These are phyloP conservation scores for Octodon degus DNA, from an alignment of 2,113 vertebrate genomes.

Conservation along the genomic window DNA sequence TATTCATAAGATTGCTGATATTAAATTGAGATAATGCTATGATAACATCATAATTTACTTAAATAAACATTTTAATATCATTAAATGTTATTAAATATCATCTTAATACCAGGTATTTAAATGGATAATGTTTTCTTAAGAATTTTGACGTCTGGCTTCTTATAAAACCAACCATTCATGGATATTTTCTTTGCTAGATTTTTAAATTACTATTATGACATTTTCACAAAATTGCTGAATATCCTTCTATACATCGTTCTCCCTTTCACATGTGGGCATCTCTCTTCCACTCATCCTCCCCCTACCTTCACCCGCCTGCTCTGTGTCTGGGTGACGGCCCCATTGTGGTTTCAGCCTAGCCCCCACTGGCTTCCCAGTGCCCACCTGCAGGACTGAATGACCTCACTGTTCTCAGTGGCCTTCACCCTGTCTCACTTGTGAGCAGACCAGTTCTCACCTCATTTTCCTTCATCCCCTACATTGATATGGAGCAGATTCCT, in stretches of 20 bases:
- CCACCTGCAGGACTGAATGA: not conserved
- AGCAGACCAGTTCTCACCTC: not conserved
- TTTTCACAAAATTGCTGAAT: not conserved
- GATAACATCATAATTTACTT: constrained; percentile 5
- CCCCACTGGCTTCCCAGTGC: not conserved
- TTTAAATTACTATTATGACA: constrained; percentile 1
- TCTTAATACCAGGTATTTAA: constrained; percentile 36
- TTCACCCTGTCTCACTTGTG: not conserved
- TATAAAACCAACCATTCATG: constrained; percentile 8
- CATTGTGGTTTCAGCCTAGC: not conserved
- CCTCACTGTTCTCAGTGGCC: not conserved
- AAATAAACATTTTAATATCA: constrained; percentile 24
- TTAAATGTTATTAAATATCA: not conserved
- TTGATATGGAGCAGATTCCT: not conserved
- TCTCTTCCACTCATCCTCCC: not conserved
- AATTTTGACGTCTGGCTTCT: not conserved
- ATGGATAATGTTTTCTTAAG: not conserved
- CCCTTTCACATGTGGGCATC: not conserved
- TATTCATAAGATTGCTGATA: constrained; percentile 25
- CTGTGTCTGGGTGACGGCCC: not conserved
- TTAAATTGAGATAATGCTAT: constrained; percentile 18
- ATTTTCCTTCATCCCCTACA: accelerated
- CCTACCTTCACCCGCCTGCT: not conserved
- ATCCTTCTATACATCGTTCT: not conserved
- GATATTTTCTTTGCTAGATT: not conserved